Percentiles rank a stretch among this genome's conserved stretches.
phyloP scores from a whole-genome alignment of 2,113 vertebrate genomes.

The Xiphophorus hellerii region DNA sequence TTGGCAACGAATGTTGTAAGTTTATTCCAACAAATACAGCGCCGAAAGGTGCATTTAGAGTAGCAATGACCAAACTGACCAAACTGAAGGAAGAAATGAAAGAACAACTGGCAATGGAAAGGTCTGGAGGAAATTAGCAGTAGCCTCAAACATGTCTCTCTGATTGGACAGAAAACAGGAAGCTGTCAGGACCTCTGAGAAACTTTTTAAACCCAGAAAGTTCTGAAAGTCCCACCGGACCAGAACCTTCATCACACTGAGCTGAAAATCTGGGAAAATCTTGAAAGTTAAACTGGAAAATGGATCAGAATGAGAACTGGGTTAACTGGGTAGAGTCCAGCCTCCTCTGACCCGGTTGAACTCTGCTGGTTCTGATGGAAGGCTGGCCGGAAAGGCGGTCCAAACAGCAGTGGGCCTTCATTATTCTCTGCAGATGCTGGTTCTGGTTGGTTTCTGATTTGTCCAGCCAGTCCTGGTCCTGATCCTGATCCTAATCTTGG shows the following conservation, averaged over 20 bases:
- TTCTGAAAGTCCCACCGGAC: not conserved
- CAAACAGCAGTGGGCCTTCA: not conserved
- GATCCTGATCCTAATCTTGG: not conserved
- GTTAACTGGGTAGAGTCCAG: not conserved
- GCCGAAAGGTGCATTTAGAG: too few relatives aligned
- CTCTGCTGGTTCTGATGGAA: not conserved
- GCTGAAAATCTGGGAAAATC: not conserved
- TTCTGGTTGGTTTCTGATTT: not conserved
- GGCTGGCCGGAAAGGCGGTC: not conserved
- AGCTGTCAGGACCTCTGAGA: not conserved
- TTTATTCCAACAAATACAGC: too few relatives aligned
- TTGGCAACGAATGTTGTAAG: too few relatives aligned
- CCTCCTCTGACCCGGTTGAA: not conserved
- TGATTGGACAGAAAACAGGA: too few relatives aligned
- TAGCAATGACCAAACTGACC: too few relatives aligned
- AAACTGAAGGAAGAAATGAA: too few relatives aligned
- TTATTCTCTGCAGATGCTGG: not conserved
- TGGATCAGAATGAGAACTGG: too few relatives aligned
- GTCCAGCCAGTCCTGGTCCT: too few relatives aligned
- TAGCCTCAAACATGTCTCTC: too few relatives aligned
- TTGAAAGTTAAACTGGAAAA: not conserved
- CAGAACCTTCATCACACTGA: not conserved
- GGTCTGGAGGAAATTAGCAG: too few relatives aligned
- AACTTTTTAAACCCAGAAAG: not conserved
- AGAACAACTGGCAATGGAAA: too few relatives aligned